Percentiles rank a stretch among this genome's conserved stretches.
Conservation (phyloP, 1,140 invertebrate genomes). For the Saxidomus purpurata region DNA sequence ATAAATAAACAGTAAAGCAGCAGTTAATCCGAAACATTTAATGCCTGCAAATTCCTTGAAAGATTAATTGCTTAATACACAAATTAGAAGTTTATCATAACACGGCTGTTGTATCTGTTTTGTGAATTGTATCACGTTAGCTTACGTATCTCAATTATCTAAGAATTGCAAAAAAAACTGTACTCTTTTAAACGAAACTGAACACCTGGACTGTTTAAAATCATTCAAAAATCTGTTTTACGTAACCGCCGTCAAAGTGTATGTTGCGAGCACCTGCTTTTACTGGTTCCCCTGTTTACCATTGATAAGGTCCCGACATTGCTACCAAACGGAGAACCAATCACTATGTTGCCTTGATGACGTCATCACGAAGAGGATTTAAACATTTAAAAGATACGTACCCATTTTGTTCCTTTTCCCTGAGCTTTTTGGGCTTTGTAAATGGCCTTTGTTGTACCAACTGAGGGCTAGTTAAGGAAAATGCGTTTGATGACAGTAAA, state of each 20-base stretch:
- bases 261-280: too few species aligned
- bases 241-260: too few species aligned
- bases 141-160: background rate
- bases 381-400: conserved; percentile 19
- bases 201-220: too few species aligned
- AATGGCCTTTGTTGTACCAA: conserved; percentile 50
- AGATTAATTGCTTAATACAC: background rate
- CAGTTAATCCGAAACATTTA: background rate
- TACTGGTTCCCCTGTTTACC: too few species aligned
- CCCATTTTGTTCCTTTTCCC: conserved; percentile 64
- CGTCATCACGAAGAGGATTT: too few species aligned
- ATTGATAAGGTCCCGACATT: too few species aligned
- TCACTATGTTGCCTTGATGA: too few species aligned
- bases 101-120: background rate
- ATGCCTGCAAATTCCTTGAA: too few species aligned
- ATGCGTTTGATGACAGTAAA: background rate
- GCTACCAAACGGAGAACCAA: too few species aligned
- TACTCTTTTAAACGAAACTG: too few species aligned
- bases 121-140: background rate
- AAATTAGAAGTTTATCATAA: background rate
- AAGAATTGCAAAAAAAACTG: conserved; percentile 10
- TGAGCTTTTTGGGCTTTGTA: conserved; percentile 46
- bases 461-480: conserved; percentile 47
- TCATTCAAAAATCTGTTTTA: too few species aligned
- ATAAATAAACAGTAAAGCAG: background rate